Evolutionary conservation across 2,113 vertebrate genomes (phyloP).

Genomic region (Xyrauchen texanus): DNA sequence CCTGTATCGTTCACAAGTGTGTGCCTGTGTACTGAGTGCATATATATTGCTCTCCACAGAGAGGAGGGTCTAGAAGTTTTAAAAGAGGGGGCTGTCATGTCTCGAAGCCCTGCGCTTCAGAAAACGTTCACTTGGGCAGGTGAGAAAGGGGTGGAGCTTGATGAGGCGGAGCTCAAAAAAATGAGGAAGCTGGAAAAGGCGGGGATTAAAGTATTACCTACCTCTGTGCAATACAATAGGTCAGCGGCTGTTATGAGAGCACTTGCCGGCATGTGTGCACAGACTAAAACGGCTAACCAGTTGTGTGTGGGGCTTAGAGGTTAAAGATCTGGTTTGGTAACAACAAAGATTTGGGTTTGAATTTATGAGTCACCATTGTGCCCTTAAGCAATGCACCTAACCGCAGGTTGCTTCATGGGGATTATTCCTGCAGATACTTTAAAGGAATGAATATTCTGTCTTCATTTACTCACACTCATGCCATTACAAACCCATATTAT

Average conservation of each 20-base stretch:
- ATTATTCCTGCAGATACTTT: too few relatives aligned
- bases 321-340: not conserved
- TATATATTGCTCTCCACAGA: slow-evolving; percentile 16
- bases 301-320: not conserved
- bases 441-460: not conserved
- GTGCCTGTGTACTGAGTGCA: not conserved
- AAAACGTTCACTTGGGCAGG: slow-evolving; percentile 64
- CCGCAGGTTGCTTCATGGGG: too few relatives aligned
- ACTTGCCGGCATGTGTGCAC: slow-evolving; percentile 2
- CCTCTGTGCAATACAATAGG: slow-evolving; percentile 86
- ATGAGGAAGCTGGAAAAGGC: slow-evolving; percentile 83
- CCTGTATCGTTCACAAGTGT: slow-evolving; percentile 19
- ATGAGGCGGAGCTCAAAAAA: slow-evolving; percentile 75
- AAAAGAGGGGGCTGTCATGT: slow-evolving; percentile 21
- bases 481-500: too few relatives aligned
- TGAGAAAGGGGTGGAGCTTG: slow-evolving; percentile 44
- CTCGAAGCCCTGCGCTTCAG: slow-evolving; percentile 45
- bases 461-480: too few relatives aligned
- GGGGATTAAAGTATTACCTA: slow-evolving; percentile 89
- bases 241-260: slow-evolving; percentile 69
- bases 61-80: slow-evolving; percentile 36
- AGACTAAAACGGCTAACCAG: slow-evolving; percentile 20
- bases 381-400: not conserved
- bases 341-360: not conserved
- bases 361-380: not conserved